These are phyloP conservation scores for Apostichopus japonicus DNA, from an alignment of 35 echinoderm and acorn worm genomes.

Conservation along the genomic window DNA sequence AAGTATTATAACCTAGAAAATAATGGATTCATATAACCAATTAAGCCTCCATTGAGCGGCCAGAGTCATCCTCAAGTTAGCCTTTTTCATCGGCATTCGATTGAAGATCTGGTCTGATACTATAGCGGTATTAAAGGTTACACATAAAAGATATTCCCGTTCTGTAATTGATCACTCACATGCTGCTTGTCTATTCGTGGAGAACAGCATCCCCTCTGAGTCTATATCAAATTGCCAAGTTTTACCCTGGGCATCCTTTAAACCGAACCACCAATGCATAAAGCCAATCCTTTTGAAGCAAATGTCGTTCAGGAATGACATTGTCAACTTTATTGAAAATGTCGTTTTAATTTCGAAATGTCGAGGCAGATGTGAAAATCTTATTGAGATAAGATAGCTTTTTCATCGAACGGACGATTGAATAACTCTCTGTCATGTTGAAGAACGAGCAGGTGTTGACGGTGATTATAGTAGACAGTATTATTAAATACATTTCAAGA, in stretches of 20 bases:
- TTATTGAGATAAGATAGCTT: background rate
- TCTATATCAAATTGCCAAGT: background rate
- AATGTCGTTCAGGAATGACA: background rate
- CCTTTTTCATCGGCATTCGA: too few relatives aligned
- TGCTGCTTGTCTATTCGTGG: background rate
- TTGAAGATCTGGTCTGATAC: too few relatives aligned
- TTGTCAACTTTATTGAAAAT: conserved; percentile 20
- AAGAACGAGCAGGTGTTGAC: background rate
- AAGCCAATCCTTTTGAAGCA: background rate
- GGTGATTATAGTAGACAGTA: background rate
- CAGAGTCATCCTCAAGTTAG: too few relatives aligned
- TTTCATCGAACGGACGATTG: background rate
- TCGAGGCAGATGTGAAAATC: conserved; percentile 1
- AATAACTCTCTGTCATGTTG: background rate
- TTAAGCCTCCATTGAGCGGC: too few relatives aligned
- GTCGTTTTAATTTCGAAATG: conserved; percentile 28
- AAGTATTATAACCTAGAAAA: too few relatives aligned
- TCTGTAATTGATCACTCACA: background rate
- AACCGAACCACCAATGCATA: conserved; percentile 23
- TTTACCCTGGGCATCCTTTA: background rate
- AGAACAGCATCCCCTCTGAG: background rate
- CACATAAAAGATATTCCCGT: background rate
- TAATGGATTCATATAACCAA: too few relatives aligned
- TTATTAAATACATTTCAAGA: background rate
- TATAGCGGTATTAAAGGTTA: too few relatives aligned